These are phyloP conservation scores for Uria lomvia DNA, from an alignment of 2,113 vertebrate genomes.

Conservation along the genomic window DNA sequence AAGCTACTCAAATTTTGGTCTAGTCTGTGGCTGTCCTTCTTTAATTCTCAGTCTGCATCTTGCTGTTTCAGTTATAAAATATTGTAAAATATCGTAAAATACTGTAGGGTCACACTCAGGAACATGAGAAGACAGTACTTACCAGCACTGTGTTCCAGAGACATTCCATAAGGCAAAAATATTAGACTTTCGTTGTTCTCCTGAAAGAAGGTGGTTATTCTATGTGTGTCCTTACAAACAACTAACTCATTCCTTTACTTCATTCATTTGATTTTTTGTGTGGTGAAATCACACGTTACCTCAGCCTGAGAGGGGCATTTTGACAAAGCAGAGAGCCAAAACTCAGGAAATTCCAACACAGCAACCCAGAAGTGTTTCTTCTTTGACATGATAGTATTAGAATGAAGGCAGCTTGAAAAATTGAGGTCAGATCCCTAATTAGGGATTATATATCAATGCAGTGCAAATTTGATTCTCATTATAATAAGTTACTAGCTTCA, in stretches of 20 bases:
- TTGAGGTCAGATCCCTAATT: background rate
- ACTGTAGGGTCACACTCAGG: background rate
- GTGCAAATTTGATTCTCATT: background rate
- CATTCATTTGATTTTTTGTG: background rate
- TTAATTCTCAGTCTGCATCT: background rate
- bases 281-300: background rate
- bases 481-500: slow-evolving; percentile 14
- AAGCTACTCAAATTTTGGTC: background rate
- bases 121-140: background rate
- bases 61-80: background rate
- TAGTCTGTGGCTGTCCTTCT: background rate
- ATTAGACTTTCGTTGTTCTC: background rate
- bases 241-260: background rate
- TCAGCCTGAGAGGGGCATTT: background rate
- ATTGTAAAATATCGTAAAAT: too few species aligned
- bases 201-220: background rate
- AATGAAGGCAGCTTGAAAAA: background rate
- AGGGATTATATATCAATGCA: background rate
- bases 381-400: background rate
- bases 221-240: background rate
- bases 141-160: background rate
- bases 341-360: background rate
- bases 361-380: background rate
- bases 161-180: background rate
- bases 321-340: background rate